A percentile compares a stretch with the other conserved stretches of the same genome.
Conservation (phyloP, 2,113 vertebrate genomes). For the Zosterops pallidus region DNA sequence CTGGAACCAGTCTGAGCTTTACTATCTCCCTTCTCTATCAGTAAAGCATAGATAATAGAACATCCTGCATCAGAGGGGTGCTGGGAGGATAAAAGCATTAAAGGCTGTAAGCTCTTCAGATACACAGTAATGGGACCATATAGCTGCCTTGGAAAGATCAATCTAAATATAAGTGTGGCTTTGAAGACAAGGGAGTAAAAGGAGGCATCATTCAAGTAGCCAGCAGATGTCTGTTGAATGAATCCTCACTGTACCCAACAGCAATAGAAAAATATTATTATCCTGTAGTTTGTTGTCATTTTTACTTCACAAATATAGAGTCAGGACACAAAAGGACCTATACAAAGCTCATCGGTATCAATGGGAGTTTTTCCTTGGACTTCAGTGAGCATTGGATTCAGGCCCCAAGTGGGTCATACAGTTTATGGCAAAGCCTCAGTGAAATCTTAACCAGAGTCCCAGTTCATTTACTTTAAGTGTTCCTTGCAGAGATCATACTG, state of each 20-base stretch:
- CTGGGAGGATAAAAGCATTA: conserved; percentile 44
- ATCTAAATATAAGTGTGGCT: conserved; percentile 56
- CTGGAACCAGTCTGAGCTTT: conserved; percentile 33
- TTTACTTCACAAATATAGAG: background rate
- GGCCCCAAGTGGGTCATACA: background rate
- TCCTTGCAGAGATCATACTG: conserved; percentile 18
- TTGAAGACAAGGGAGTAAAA: conserved; percentile 52
- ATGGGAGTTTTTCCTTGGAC: background rate
- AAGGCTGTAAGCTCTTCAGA: conserved; percentile 46
- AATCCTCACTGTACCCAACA: background rate
- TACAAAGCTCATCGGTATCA: background rate
- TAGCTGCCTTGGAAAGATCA: conserved; percentile 44
- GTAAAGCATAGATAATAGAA: conserved; percentile 44
- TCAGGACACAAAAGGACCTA: background rate
- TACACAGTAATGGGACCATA: conserved; percentile 42
- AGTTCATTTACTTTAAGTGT: conserved; percentile 50
- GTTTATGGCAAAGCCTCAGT: conserved; percentile 30
- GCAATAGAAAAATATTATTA: conserved; percentile 3
- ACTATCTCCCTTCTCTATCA: conserved; percentile 31
- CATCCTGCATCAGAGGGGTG: background rate
- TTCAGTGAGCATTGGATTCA: background rate
- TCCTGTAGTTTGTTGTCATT: background rate
- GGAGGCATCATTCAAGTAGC: conserved; percentile 10
- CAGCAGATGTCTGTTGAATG: background rate
- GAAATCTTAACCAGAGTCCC: conserved; percentile 38